A percentile compares a stretch with the other conserved stretches of the same genome.
Conservation (phyloP, 2,797 vertebrate species). For the Chaetophractus vellerosus region DNA sequence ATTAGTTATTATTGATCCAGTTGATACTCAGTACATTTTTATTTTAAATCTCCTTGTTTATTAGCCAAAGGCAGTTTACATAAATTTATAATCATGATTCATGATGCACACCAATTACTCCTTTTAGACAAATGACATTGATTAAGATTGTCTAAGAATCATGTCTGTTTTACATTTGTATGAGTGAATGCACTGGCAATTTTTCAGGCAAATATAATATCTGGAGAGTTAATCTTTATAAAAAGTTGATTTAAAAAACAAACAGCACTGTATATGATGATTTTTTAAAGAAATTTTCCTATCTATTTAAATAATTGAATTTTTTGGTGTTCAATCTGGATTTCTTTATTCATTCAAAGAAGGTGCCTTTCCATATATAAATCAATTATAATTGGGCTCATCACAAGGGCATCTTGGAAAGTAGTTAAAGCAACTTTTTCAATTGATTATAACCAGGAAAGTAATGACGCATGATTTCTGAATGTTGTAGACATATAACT, state of each 20-base stretch:
- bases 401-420: slow-evolving; percentile 37
- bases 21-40: slow-evolving; percentile 87
- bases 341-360: slow-evolving; percentile 55
- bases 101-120: slow-evolving; percentile 80
- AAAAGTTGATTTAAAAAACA: slow-evolving; percentile 51
- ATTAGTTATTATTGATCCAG: slow-evolving; percentile 89
- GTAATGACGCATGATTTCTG: slow-evolving; percentile 31
- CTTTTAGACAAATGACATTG: slow-evolving; percentile 84
- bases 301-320: slow-evolving; percentile 48
- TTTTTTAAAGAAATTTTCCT: slow-evolving; percentile 60
- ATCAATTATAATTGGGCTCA: slow-evolving; percentile 54
- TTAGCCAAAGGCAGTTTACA: slow-evolving; percentile 87
- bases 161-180: slow-evolving; percentile 65
- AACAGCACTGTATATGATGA: not conserved
- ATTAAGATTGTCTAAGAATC: slow-evolving; percentile 86
- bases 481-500: not conserved
- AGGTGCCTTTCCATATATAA: not conserved
- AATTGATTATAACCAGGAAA: slow-evolving; percentile 23
- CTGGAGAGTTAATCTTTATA: slow-evolving; percentile 65
- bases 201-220: slow-evolving; percentile 77
- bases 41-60: slow-evolving; percentile 86
- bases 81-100: slow-evolving; percentile 87
- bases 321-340: slow-evolving; percentile 33
- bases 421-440: slow-evolving; percentile 42
- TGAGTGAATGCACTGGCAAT: slow-evolving; percentile 48